These are phyloP conservation scores for Platygyra sinensis DNA, from an alignment of 64 coral and sea anemone genomes.

Conservation along the genomic window DNA sequence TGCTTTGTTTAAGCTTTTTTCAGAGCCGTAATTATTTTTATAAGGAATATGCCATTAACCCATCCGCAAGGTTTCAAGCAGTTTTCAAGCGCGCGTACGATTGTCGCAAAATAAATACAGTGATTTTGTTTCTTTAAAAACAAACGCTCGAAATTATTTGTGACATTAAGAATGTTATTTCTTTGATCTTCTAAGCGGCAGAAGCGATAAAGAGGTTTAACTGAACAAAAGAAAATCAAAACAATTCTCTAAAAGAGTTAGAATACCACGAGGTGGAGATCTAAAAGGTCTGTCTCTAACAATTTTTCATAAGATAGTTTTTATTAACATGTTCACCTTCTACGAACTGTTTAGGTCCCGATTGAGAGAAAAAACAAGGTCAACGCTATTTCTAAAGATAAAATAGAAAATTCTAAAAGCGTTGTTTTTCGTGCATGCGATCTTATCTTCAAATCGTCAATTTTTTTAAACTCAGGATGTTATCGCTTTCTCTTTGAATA, in stretches of 20 bases:
- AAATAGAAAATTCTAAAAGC: no score
- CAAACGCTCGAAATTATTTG: not conserved
- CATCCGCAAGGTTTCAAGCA: not conserved
- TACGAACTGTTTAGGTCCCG: no score
- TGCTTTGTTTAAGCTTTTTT: constrained; percentile 8
- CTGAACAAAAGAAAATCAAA: not conserved
- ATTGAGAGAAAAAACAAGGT: no score
- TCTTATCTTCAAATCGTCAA: constrained; percentile 2
- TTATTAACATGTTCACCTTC: not conserved
- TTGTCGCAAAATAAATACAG: not conserved
- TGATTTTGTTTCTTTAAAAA: not conserved
- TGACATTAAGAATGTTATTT: not conserved
- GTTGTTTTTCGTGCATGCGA: not conserved
- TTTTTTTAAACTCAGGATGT: not conserved
- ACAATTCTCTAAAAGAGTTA: constrained; percentile 8
- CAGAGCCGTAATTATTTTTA: constrained; percentile 4
- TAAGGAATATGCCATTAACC: not conserved
- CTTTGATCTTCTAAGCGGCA: not conserved
- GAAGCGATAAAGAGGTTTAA: not conserved
- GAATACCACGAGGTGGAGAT: not conserved
- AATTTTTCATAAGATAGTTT: constrained; percentile 19
- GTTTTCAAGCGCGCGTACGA: not conserved
- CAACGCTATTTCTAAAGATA: no score
- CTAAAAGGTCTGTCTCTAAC: not conserved
- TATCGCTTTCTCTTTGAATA: not conserved